A percentile compares a stretch with the other conserved stretches of the same genome.
Conservation (phyloP, 2,888 invertebrate species). For the Drosophila prolongata region DNA sequence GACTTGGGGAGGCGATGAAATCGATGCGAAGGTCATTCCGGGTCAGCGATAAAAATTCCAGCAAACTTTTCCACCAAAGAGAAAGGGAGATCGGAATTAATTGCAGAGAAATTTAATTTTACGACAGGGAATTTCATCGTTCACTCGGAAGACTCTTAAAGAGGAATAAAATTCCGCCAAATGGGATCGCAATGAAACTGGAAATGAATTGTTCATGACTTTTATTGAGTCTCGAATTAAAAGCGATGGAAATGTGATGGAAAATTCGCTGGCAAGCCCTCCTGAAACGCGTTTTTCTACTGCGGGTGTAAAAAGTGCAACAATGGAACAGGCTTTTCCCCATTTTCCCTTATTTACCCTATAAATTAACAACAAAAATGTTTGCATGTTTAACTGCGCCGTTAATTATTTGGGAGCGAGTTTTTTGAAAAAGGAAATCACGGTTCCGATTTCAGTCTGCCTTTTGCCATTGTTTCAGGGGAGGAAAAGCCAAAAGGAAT, state of each 20-base stretch:
- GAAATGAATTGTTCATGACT: constrained; percentile 30
- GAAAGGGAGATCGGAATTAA: constrained; percentile 39
- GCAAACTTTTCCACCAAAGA: constrained; percentile 2
- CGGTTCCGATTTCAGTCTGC: constrained; percentile 1
- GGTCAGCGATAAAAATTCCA: constrained; percentile 47
- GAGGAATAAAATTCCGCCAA: constrained; percentile 24
- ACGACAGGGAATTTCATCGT: constrained; percentile 30
- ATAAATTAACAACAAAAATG: constrained; percentile 38
- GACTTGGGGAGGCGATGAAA: constrained; percentile 17
- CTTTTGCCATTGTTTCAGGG: constrained; percentile 46
- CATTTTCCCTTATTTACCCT: background rate
- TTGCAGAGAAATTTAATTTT: constrained; percentile 43
- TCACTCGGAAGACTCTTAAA: constrained; percentile 22
- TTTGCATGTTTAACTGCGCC: constrained; percentile 34
- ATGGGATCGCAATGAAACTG: constrained; percentile 27
- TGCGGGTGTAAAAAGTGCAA: constrained; percentile 30
- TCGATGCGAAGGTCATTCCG: constrained; percentile 41
- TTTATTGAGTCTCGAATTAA: constrained; percentile 34
- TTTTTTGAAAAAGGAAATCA: constrained; percentile 25
- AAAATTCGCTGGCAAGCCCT: constrained; percentile 6
- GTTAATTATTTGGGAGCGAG: constrained; percentile 39
- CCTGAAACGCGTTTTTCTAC: constrained; percentile 13
- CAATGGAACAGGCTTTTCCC: constrained; percentile 12
- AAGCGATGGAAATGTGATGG: constrained; percentile 26
- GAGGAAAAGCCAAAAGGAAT: background rate